phyloP scores from a whole-genome alignment of 2,888 invertebrate genomes.

The Acanthosoma haemorrhoidale region DNA sequence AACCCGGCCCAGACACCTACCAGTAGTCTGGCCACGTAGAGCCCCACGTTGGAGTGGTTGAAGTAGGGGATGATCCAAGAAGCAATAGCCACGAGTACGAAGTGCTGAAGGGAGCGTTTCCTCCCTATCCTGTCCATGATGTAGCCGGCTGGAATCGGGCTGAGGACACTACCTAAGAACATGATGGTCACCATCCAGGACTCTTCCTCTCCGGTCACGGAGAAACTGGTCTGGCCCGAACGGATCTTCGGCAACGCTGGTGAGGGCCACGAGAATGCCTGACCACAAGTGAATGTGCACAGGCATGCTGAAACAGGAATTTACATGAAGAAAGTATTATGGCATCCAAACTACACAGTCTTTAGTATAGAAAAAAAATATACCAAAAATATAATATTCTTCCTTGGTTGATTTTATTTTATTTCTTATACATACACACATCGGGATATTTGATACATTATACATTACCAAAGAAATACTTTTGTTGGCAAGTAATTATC shows the following conservation, averaged over 20 bases:
- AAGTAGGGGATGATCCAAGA: conserved; percentile 48
- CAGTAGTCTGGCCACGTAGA: conserved; percentile 39
- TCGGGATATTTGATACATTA: too few species aligned
- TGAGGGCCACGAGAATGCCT: conserved; percentile 38
- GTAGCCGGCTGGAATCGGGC: conserved; percentile 49
- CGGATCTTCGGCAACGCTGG: conserved; percentile 37
- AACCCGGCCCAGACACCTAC: conserved; percentile 41
- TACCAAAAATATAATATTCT: too few species aligned
- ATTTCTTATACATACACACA: too few species aligned
- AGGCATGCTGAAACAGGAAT: conserved; percentile 28
- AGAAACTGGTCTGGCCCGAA: conserved; percentile 31
- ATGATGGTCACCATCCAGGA: conserved; percentile 39
- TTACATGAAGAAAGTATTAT: neutral
- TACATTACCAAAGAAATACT: too few species aligned
- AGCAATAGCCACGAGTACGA: conserved; percentile 54
- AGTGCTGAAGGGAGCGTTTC: conserved; percentile 51
- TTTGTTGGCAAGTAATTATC: too few species aligned
- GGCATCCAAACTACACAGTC: neutral
- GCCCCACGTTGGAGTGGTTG: conserved; percentile 27
- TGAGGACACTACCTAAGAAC: conserved; percentile 40
- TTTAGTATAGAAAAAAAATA: too few species aligned
- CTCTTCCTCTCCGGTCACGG: conserved; percentile 30
- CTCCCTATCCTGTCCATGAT: conserved; percentile 56
- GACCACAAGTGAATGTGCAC: conserved; percentile 28
- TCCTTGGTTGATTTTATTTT: too few species aligned